Evolutionary conservation across 2,797 vertebrate species (phyloP).

Genomic region (Ctenopoma kingsleyae): DNA sequence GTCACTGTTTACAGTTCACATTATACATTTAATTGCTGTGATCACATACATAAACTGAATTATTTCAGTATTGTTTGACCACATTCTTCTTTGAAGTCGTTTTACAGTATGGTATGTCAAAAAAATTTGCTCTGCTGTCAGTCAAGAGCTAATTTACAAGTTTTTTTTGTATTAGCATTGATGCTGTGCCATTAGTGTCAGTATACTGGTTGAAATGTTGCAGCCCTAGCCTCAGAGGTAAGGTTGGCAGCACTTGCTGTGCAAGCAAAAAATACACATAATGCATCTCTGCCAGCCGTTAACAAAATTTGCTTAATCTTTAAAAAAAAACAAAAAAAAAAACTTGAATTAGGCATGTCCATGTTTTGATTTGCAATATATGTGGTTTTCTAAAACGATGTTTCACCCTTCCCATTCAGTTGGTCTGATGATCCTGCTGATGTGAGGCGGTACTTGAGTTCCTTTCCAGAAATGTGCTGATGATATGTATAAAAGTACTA

Average conservation of each 20-base stretch:
- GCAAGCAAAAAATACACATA: slow-evolving; percentile 28
- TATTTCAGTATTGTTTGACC: slow-evolving; percentile 21
- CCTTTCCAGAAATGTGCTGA: slow-evolving; percentile 33
- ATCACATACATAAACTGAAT: slow-evolving; percentile 6
- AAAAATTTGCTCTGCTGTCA: slow-evolving; percentile 19
- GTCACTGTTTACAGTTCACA: slow-evolving; percentile 16
- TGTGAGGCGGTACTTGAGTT: slow-evolving; percentile 25
- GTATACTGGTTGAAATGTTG: slow-evolving; percentile 27
- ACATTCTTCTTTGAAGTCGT: slow-evolving; percentile 35
- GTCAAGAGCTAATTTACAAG: slow-evolving; percentile 12
- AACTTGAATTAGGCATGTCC: slow-evolving; percentile 20
- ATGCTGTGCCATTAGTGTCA: slow-evolving; percentile 14
- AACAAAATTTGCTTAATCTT: slow-evolving; percentile 11
- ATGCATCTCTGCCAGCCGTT: slow-evolving; percentile 2
- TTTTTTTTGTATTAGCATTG: slow-evolving; percentile 20
- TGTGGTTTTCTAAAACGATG: slow-evolving; percentile 11
- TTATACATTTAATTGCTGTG: not conserved
- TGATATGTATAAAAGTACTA: not conserved
- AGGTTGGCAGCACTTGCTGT: slow-evolving; percentile 35
- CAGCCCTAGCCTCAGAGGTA: slow-evolving; percentile 6
- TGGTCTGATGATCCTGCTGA: slow-evolving; percentile 41
- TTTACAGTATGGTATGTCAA: slow-evolving; percentile 10
- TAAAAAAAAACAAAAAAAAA: too few relatives aligned
- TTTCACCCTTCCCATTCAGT: slow-evolving; percentile 18
- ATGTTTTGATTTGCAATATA: slow-evolving; percentile 25